Percentiles rank a stretch among this genome's conserved stretches.
These are phyloP conservation scores for Rhaphigaster nebulosa DNA, from an alignment of 2,888 invertebrate species.

Conservation along the genomic window DNA sequence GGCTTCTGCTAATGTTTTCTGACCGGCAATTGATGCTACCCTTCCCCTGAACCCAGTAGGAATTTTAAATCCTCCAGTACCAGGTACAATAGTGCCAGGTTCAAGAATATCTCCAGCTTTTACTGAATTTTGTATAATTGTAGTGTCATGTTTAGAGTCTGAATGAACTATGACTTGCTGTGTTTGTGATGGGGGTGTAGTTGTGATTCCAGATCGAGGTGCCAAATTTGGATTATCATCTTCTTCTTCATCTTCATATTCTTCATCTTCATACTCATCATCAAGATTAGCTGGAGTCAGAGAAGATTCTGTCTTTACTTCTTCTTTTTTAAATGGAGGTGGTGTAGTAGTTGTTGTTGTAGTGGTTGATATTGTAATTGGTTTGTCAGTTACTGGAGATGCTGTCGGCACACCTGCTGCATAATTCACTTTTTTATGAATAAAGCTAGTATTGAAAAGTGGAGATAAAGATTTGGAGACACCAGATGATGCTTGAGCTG, in stretches of 20 bases:
- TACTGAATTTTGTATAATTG: constrained; percentile 74
- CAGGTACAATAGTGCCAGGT: constrained; percentile 78
- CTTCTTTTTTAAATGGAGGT: background rate
- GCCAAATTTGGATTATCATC: constrained; percentile 62
- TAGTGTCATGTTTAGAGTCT: constrained; percentile 74
- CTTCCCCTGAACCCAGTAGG: constrained; percentile 79
- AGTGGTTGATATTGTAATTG: background rate
- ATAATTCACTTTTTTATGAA: constrained; percentile 51
- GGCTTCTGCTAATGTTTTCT: constrained; percentile 73
- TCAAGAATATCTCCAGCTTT: constrained; percentile 75
- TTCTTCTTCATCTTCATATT: constrained; percentile 71
- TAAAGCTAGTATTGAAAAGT: constrained; percentile 51
- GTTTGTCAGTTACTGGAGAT: background rate
- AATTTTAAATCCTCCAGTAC: constrained; percentile 78
- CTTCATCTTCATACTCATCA: constrained; percentile 71
- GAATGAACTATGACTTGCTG: constrained; percentile 77
- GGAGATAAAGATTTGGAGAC: constrained; percentile 56
- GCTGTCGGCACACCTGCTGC: background rate
- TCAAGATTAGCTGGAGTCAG: constrained; percentile 44
- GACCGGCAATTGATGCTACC: constrained; percentile 76
- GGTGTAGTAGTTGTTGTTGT: background rate
- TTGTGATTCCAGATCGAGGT: constrained; percentile 66
- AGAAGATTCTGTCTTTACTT: constrained; percentile 8
- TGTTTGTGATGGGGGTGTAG: constrained; percentile 72
- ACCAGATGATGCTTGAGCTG: constrained; percentile 86